phyloP scores from a whole-genome alignment of 2,888 invertebrate genomes.

The Rhaphigaster nebulosa region DNA sequence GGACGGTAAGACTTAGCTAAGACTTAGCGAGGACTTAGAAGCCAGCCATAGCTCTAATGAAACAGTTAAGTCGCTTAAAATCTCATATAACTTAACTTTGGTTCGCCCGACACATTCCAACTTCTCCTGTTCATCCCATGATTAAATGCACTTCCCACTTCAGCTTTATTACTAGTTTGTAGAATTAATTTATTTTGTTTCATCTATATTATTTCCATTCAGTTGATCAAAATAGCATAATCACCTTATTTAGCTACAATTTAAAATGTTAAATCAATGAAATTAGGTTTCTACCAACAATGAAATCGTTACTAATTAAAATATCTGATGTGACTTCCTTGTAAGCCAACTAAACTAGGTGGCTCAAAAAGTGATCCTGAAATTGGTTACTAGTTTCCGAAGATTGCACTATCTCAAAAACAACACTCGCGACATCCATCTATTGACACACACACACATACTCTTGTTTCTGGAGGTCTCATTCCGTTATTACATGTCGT shows the following conservation, averaged over 20 bases:
- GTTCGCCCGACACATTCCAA: neutral
- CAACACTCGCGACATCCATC: too few species aligned
- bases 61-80: conserved; percentile 47
- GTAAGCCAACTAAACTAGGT: too few species aligned
- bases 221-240: neutral
- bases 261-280: too few species aligned
- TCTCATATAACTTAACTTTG: conserved; percentile 40
- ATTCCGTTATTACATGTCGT: too few species aligned
- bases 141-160: conserved; percentile 46
- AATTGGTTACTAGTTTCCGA: too few species aligned
- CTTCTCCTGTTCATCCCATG: conserved; percentile 32
- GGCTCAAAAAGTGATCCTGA: too few species aligned
- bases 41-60: conserved; percentile 36
- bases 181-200: conserved; percentile 12
- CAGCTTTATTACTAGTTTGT: neutral
- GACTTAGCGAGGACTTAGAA: conserved; percentile 29
- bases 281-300: too few species aligned
- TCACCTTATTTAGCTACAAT: neutral
- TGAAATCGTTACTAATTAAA: too few species aligned
- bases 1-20: conserved; percentile 4
- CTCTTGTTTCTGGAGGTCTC: too few species aligned
- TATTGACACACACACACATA: too few species aligned
- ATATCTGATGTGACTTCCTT: too few species aligned
- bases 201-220: neutral
- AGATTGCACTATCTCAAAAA: too few species aligned